These are phyloP conservation scores for Chrysomela aeneicollis DNA, from an alignment of 2,888 invertebrate genomes.

Conservation along the genomic window DNA sequence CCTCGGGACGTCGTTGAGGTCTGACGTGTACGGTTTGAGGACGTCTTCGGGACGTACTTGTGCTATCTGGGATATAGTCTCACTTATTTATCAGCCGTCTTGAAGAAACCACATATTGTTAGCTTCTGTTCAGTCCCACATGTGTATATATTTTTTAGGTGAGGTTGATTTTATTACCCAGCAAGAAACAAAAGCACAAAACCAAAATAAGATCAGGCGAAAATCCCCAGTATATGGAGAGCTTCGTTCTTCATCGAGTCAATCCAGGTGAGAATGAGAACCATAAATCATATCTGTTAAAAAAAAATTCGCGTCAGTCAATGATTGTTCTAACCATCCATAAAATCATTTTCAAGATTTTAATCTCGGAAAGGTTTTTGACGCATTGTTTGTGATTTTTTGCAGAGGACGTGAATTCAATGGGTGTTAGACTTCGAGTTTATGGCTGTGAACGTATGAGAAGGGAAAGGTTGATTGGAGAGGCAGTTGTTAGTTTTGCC, in stretches of 20 bases:
- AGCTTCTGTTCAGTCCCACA: no score
- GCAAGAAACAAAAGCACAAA: conserved; percentile 93
- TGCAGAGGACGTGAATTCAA: conserved; percentile 89
- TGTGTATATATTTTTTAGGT: no score
- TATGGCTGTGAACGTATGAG: conserved; percentile 95
- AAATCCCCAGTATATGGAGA: conserved; percentile 92
- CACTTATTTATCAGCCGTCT: no score
- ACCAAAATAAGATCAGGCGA: conserved; percentile 92
- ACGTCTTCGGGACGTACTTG: no score
- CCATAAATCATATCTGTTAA: no score
- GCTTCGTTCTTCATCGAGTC: conserved; percentile 88
- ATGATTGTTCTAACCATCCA: no score
- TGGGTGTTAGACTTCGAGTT: conserved; percentile 88
- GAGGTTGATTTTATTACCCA: conserved; percentile 85
- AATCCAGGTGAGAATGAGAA: conserved; percentile 75
- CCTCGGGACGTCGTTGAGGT: no score
- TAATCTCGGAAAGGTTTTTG: neutral
- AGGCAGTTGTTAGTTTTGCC: conserved; percentile 89
- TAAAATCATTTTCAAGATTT: neutral
- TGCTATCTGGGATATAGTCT: no score
- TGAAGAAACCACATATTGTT: no score
- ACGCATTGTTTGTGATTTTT: no score
- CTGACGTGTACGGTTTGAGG: no score
- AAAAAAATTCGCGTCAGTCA: no score
- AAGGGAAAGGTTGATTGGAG: conserved; percentile 89